phyloP scores from a whole-genome alignment of 2,797 vertebrate species.

The Cephalopachus bancanus region DNA sequence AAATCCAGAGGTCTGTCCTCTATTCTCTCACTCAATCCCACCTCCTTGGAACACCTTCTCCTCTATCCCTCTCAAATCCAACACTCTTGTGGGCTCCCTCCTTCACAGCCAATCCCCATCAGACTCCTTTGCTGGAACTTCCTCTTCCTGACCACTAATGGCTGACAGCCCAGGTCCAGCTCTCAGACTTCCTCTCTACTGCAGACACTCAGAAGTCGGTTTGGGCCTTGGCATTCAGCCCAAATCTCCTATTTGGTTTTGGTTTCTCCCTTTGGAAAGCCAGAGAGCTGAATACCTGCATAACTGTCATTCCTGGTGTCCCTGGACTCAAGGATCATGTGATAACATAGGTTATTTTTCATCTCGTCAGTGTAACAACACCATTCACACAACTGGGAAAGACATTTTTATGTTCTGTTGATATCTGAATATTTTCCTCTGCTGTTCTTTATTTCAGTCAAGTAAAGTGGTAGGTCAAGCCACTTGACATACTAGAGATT shows the following conservation, averaged over 20 bases:
- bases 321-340: rapidly evolving
- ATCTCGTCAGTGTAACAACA: background rate
- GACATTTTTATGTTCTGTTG: rapidly evolving
- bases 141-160: background rate
- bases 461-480: background rate
- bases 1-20: too few species aligned
- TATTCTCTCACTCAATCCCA: rapidly evolving
- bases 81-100: rapidly evolving
- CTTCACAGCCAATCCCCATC: rapidly evolving
- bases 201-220: too few species aligned
- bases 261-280: background rate
- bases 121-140: rapidly evolving
- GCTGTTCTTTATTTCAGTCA: background rate
- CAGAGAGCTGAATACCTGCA: rapidly evolving
- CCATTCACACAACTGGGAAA: background rate
- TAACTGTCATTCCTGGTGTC: background rate
- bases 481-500: background rate
- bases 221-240: background rate
- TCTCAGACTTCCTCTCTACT: background rate
- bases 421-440: background rate
- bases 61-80: rapidly evolving
- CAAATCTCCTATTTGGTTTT: too few species aligned
- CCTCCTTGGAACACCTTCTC: background rate
- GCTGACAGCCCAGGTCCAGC: background rate
- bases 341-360: rapidly evolving